These are phyloP conservation scores for Aphrocallistes beatrix DNA, from an alignment of 37 sponge, comb jelly and placozoan species.

Conservation along the genomic window DNA sequence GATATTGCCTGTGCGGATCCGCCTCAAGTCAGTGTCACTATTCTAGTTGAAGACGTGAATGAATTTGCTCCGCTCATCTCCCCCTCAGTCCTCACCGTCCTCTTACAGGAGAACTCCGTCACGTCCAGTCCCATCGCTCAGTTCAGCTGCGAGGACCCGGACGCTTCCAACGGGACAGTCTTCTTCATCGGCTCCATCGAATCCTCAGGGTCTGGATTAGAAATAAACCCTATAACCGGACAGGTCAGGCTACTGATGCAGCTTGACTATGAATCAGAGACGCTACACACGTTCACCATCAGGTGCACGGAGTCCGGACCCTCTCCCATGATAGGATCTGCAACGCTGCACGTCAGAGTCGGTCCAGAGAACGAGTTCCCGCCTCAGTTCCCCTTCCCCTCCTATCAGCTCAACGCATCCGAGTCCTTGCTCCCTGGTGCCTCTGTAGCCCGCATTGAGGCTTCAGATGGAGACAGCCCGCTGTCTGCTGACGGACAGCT, in stretches of 20 bases:
- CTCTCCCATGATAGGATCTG: neutral
- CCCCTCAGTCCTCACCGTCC: neutral
- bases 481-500: neutral
- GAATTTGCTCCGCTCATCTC: slow-evolving; percentile 45
- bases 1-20: neutral
- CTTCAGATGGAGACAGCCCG: slow-evolving; percentile 24
- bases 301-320: neutral
- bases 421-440: neutral
- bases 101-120: neutral
- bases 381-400: neutral
- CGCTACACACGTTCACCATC: neutral
- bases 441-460: neutral
- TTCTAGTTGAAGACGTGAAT: slow-evolving; percentile 41
- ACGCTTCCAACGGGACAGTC: neutral
- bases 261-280: neutral
- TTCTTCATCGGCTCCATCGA: neutral
- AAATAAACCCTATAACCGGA: neutral
- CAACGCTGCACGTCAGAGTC: neutral
- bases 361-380: neutral
- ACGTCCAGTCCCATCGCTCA: neutral
- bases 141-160: neutral
- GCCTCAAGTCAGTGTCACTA: slow-evolving; percentile 28
- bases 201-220: neutral
- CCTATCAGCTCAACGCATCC: neutral
- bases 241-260: neutral